A percentile compares a stretch with the other conserved stretches of the same genome.
These are phyloP conservation scores for Silurus asotus DNA, from an alignment of 2,113 vertebrate genomes.

Conservation along the genomic window DNA sequence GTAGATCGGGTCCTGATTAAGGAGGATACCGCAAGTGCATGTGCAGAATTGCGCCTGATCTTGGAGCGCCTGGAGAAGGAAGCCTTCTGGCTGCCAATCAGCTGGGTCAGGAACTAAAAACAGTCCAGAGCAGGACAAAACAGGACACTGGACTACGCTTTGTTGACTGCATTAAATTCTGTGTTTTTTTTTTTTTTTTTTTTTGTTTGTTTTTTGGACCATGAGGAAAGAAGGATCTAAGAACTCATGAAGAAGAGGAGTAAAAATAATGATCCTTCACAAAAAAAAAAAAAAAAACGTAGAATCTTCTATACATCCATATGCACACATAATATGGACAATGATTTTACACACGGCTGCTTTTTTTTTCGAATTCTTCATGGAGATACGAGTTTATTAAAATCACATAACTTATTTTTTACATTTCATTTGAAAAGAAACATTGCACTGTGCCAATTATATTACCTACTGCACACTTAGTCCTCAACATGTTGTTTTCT, in stretches of 20 bases:
- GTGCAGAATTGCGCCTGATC: conserved; percentile 77
- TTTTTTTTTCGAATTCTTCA: neutral
- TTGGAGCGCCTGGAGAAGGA: conserved; percentile 85
- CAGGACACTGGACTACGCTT: neutral
- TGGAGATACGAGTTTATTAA: neutral
- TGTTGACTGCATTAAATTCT: neutral
- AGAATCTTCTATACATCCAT: neutral
- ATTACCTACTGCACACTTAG: neutral
- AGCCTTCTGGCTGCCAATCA: conserved; percentile 85
- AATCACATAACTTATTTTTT: conserved; percentile 29
- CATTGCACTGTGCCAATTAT: neutral
- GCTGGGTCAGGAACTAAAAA: conserved; percentile 83
- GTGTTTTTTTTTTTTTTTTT: neutral
- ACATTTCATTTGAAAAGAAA: neutral
- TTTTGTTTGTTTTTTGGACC: neutral
- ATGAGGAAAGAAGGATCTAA: neutral
- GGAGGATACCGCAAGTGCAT: conserved; percentile 85
- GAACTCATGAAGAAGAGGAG: neutral
- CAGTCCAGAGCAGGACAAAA: neutral
- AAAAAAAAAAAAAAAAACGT: neutral
- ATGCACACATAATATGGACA: conserved; percentile 8
- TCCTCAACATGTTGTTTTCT: neutral
- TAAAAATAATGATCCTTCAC: neutral
- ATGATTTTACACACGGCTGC: conserved; percentile 15
- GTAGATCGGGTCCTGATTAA: conserved; percentile 86